Conservation (phyloP, 2,113 vertebrate genomes). For the Chloebia gouldiae region DNA sequence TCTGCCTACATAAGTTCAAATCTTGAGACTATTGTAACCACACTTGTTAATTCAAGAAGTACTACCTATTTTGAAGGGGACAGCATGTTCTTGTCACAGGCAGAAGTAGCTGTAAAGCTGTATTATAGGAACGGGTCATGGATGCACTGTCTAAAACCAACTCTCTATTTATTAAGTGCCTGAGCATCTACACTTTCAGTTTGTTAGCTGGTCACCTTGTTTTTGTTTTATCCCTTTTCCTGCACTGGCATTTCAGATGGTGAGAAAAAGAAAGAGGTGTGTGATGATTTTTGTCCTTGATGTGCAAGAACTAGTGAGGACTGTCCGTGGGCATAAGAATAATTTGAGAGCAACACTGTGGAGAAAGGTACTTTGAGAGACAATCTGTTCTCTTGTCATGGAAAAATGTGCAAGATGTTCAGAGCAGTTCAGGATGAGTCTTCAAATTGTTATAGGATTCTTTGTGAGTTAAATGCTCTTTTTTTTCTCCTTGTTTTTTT, state of each 20-base stretch:
- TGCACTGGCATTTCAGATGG: background rate
- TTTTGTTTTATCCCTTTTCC: background rate
- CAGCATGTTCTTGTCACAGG: slow-evolving; percentile 41
- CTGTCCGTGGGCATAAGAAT: background rate
- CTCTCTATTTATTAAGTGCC: background rate
- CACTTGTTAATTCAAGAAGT: background rate
- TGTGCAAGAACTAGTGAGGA: background rate
- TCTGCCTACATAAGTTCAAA: background rate
- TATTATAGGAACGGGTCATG: background rate
- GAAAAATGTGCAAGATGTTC: background rate
- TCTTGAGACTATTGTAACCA: background rate
- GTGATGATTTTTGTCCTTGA: background rate
- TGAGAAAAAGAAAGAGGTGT: background rate
- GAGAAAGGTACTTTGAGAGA: background rate
- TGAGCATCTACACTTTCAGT: background rate
- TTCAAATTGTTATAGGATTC: background rate
- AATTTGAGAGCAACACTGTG: background rate
- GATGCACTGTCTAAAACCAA: background rate
- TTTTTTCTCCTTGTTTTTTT: background rate
- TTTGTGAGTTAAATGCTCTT: background rate
- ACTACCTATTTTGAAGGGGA: background rate
- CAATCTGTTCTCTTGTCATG: background rate
- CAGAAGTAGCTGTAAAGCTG: background rate
- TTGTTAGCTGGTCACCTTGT: background rate
- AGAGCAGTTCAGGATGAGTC: background rate